Conservation (phyloP, 2,888 invertebrate species). For the Nemotelus nigrinus region DNA sequence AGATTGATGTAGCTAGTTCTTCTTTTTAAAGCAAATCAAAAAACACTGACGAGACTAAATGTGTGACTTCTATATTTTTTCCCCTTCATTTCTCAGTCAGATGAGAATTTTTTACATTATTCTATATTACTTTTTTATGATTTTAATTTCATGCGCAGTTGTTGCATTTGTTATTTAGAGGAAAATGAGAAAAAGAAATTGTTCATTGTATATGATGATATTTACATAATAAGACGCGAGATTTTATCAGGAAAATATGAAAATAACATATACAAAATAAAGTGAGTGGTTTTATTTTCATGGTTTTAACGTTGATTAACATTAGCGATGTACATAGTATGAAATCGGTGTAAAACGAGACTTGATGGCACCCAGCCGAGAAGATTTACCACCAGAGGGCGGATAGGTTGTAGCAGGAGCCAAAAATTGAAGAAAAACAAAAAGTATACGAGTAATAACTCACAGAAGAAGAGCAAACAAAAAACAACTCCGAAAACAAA, state of each 20-base stretch:
- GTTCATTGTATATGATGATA: constrained; percentile 44
- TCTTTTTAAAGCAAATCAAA: constrained; percentile 33
- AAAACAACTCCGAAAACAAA: too few relatives aligned
- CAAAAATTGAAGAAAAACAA: too few relatives aligned
- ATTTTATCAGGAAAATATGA: constrained; percentile 43
- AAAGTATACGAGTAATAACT: too few relatives aligned
- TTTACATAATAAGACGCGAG: constrained; percentile 48
- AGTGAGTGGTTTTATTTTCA: not conserved
- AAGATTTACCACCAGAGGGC: too few relatives aligned
- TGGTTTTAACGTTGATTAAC: too few relatives aligned
- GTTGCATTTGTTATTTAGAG: constrained; percentile 44
- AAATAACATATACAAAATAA: constrained; percentile 33
- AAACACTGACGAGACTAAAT: constrained; percentile 10
- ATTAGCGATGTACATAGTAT: too few relatives aligned
- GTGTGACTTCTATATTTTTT: not conserved
- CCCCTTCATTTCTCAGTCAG: constrained; percentile 35
- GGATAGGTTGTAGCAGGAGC: too few relatives aligned
- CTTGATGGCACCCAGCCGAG: too few relatives aligned
- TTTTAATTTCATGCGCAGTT: constrained; percentile 41
- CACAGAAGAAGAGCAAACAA: too few relatives aligned
- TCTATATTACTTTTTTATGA: constrained; percentile 17
- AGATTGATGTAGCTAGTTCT: constrained; percentile 44
- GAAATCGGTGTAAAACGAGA: too few relatives aligned
- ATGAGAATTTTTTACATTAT: constrained; percentile 29
- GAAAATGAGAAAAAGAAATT: constrained; percentile 33